Base-by-base conservation (phyloP, 2,888 invertebrate species). In the Belgica antarctica region DNA sequence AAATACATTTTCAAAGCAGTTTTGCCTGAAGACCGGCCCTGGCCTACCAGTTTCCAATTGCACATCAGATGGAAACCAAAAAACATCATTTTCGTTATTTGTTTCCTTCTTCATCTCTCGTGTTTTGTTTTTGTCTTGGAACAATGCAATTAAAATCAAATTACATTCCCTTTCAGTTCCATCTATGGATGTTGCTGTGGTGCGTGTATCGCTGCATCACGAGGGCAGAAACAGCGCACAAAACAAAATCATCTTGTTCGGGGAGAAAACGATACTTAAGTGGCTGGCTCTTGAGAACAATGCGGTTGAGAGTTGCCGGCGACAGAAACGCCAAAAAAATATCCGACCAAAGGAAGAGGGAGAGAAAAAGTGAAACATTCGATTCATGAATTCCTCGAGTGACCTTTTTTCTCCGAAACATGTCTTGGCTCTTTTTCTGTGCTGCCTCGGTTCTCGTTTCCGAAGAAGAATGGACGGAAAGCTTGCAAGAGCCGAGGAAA, bases 101-200 rank as follows among this genome's bases (percentile, higher is more conserved):
- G n/a, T n/a, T n/a, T n/a, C n/a, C 17, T 57, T 57, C 24, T 17
- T 57, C 34, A 12, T 34, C n/a, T 17, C 24, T 57, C 24, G 47
- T 7, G 47, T 47, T n/a, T 47, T n/a, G 10, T 47, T 47, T 47
- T 57, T 46, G 15, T 46, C 17, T 24, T 41, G 46, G 34, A 63
- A 46, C 36, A 36, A 63, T 63, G 25, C 63, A 63, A 63, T 63
- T 63, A 63, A 63, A 63, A 63, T 63, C 63, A 63, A 63, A 63
- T 63, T 63, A 63, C 63, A 36, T 63, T 36, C 41, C n/a, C 63
- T 15, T 31, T 46, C 46, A 46, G n/a, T 34, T 34, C n/a, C 15
- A 5, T 24, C 24, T 22, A 22, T 5, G 57, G 57, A 57, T 57
- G 24, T 57, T 12, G 7, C 5, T 57, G 3, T 17, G 24, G 7